Evolutionary conservation across 2,113 vertebrate species (phyloP), one percentile per base, ranked within the genome.

Genomic region (Sander lucioperca): DNA sequence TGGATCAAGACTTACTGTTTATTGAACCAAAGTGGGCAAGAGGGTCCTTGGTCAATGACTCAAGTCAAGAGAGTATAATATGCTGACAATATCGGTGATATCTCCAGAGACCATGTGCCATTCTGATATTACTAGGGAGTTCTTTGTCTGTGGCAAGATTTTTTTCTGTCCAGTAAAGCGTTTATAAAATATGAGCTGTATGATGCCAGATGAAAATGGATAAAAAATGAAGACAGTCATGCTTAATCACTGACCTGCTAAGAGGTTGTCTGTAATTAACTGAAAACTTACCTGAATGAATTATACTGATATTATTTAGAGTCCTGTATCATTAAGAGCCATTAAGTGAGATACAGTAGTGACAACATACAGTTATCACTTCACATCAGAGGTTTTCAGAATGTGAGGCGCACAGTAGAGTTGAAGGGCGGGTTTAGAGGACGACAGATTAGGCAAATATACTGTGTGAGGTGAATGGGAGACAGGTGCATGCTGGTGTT

Each of bases 1-100:
- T 21, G 18, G 57, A 6, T 61, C 11, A 70, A 36, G 80, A 57
- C n/a, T 16, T 39, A 58, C 27, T 11, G 45, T 7, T 45, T 47
- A 80, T 62, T 51, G 71, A 80, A 67, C 12, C 47, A 79, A 76
- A 79, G 7, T 50, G 39, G 47, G 13, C 33, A 70, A 56, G 21
- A 56, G 10, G 21, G 13, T 59, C 66, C 36, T 63, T 33, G 66
- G 67, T 64, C 51, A 77, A 59, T 39, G 62, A 12, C 39, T 69
- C 1, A 80, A 62, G 50, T 79, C 48, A 72, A 66, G 48, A 21
- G 43, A 69, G 16, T 39, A 48, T 10, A 54, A 50, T 47, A 56
- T 14, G 19, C 67, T 63, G 58, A 72, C 39, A 64, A 48, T 56
- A 39, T 66, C 6, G 16, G 16, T 23, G 25, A 66, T 39, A 25